Evolutionary conservation across 2,113 vertebrate genomes (phyloP), one percentile per base, ranked within the genome.

Genomic region (Ailurus styani): DNA sequence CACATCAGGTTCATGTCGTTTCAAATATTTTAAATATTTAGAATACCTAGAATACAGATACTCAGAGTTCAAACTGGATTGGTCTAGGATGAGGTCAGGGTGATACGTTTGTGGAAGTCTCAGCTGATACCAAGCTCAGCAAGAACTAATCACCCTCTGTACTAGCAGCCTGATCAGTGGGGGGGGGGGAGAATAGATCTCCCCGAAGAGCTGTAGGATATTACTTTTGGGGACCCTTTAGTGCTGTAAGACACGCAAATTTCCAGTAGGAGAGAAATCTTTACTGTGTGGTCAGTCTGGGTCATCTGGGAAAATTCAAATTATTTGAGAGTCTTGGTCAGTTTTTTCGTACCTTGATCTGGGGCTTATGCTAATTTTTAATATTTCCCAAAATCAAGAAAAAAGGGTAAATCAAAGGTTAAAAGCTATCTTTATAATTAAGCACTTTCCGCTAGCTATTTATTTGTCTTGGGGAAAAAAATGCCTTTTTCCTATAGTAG

Each of bases 321-420:
- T 20, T 70, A n/a, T 45, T 87, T 34, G 45, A 86, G 42, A 6
- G 6, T 81, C 42, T 37, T 75, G 25, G 55, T 96, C 14, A 79
- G 37, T 81, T 40, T 90, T 87, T 8, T 25, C n/a, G 21, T 27
- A 52, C 42, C 42, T 91, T 70, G 12, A 84, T 81, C 66, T 47
- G 66, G 9, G 23, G 18, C 20, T 96, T 83, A 89, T 12, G 7
- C 7, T 94, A 60, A 92, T 86, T 95, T 96, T 91, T 64, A 83
- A 88, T 87, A 91, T 87, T 96, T 87, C 90, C 47, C 73, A 95
- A 94, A 93, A 97, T 66, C 66, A 91, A 55, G 50, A 15, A 91
- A 83, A 93, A 45, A 86, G 40, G 21, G 18, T 20, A 93, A 84
- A 91, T 90, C 29, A 95, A 96, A 95, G 70, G 40, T 62, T 81